phyloP scores from a whole-genome alignment of 2,113 vertebrate species.

The Melanerpes aurifrons region DNA sequence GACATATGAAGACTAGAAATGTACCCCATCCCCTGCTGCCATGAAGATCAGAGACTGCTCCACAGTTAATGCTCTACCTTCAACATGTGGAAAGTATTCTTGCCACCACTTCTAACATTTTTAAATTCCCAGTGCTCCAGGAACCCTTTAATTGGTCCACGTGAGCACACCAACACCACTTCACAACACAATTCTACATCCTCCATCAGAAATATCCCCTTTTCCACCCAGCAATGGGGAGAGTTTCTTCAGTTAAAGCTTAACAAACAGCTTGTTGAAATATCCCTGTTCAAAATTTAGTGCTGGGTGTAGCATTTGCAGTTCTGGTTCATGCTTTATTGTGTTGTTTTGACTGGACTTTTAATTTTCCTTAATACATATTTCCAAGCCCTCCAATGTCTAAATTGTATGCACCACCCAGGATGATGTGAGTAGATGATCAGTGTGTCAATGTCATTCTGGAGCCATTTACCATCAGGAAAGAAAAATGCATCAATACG shows the following conservation, averaged over 20 bases:
- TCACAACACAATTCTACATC: accelerated
- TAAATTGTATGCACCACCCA: not conserved
- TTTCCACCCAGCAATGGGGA: not conserved
- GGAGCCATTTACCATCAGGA: not conserved
- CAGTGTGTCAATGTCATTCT: not conserved
- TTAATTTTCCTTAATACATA: slow-evolving; percentile 29
- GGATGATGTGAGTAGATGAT: not conserved
- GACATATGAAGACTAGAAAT: not conserved
- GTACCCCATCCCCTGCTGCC: not conserved
- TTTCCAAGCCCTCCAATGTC: not conserved
- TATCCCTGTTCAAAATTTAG: not conserved
- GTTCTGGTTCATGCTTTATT: not conserved
- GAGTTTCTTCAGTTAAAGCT: not conserved
- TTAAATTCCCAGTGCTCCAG: not conserved
- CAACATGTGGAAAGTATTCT: not conserved
- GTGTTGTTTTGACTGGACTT: slow-evolving; percentile 1
- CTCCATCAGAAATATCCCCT: not conserved
- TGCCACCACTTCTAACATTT: not conserved
- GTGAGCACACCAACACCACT: not conserved
- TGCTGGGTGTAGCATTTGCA: not conserved
- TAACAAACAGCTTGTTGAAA: not conserved
- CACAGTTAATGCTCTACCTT: not conserved
- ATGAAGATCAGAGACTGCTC: not conserved
- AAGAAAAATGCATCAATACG: not conserved
- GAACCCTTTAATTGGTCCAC: not conserved